Evolutionary conservation across 2,113 vertebrate species (phyloP).

Genomic region (Phoenicopterus ruber): DNA sequence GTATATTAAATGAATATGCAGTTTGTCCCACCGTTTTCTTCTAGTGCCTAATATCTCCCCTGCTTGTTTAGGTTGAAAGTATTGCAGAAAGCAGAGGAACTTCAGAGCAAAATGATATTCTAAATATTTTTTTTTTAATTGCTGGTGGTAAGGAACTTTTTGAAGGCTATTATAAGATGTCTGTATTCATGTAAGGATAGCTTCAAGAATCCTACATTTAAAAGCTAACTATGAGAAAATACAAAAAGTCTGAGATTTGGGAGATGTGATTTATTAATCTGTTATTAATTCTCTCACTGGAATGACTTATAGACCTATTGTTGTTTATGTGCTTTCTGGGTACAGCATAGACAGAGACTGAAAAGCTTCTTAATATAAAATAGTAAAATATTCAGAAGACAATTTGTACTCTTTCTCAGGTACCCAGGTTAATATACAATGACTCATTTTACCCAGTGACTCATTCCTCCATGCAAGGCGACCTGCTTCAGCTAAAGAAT

Average conservation of each 20-base stretch:
- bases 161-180: neutral
- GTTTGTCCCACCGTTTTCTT: neutral
- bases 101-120: neutral
- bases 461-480: neutral
- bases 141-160: neutral
- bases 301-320: neutral
- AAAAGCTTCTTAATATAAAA: neutral
- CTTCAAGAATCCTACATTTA: neutral
- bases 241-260: neutral
- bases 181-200: neutral
- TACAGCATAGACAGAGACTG: neutral
- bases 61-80: neutral
- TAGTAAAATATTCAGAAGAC: neutral
- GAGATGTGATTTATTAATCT: neutral
- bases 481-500: neutral
- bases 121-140: neutral
- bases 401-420: neutral
- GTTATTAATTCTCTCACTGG: neutral
- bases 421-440: neutral
- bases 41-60: neutral
- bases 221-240: neutral
- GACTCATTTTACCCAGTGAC: neutral
- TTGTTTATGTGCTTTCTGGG: neutral
- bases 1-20: neutral
- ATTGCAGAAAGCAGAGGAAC: neutral